Base-by-base conservation (phyloP, 2,113 vertebrate genomes). In the Azemiops feae region DNA sequence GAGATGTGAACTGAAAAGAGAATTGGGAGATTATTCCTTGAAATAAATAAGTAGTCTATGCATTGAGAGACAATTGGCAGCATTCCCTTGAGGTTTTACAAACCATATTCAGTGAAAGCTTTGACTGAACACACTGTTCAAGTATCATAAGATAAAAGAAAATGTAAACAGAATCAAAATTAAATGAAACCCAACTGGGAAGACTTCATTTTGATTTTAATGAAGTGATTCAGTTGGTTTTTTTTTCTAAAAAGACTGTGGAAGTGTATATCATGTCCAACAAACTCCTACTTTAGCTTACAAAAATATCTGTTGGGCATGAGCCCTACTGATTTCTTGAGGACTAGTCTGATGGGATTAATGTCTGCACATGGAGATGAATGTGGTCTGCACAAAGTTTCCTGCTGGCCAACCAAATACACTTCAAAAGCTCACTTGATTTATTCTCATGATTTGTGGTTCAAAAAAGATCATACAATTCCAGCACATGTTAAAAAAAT, bases 31-130 rank as follows among this genome's bases (percentile, higher is more conserved):
- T 39, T 43, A 64, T 91, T 87, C 50, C 34, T 74, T 91, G 92
- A 89, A 94, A 85, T 89, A 96, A 92, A 90, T 69, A 93, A 52
- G 12, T 86, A 69, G 91, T 94, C 58, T 85, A 89, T 91, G 55
- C 93, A 64, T 91, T 85, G 85, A 95, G 94, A 60, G 55, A 45
- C 91, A 92, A 39, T 94, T 95, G 93, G 88, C 50, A 96, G 92
- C 0, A 0, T 25, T 25, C 91, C 14, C 45, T 34, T 54, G 60
- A 88, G 87, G 20, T 88, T 95, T 96, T 85, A 91, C 86, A 93
- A 94, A 69, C 23, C 89, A 91, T 54, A 30, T 81, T 94, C 54
- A 94, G 93, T 95, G 43, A 89, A 96, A 90, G 92, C 27, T 89
- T 85, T 50, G 87, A 74, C 60, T 69, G 85, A 92, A 85, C 88